Conservation (phyloP, 2,797 vertebrate species). For the Danio jaintianensis region DNA sequence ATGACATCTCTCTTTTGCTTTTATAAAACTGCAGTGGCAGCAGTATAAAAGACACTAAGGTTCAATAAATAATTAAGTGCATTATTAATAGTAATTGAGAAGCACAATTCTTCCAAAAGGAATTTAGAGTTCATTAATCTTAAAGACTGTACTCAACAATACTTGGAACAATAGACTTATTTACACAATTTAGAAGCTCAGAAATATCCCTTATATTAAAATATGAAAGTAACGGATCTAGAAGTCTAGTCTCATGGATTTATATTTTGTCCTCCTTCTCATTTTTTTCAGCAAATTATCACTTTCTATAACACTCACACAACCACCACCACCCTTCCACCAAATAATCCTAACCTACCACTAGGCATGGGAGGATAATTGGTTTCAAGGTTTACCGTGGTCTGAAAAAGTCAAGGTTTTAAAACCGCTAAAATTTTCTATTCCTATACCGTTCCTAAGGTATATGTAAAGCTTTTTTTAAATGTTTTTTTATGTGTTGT, state of each 20-base stretch:
- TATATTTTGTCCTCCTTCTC: background rate
- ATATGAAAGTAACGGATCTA: background rate
- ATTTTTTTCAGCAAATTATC: conserved; percentile 12
- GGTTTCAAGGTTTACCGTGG: no score
- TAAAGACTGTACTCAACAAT: no score
- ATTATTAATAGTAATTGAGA: conserved; percentile 8
- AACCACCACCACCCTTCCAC: background rate
- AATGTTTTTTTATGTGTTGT: no score
- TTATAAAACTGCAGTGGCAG: background rate
- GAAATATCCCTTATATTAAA: background rate
- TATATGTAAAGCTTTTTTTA: no score
- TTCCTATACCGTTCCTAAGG: no score
- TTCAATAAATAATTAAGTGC: no score
- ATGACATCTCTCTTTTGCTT: background rate
- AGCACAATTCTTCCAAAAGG: background rate
- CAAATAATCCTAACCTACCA: background rate
- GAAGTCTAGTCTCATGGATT: background rate
- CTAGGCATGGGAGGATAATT: no score
- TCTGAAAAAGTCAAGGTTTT: no score
- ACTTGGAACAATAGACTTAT: background rate
- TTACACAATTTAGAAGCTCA: background rate
- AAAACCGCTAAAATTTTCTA: no score
- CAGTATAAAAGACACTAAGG: background rate
- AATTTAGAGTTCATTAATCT: background rate
- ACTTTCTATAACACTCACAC: conserved; percentile 13